Conservation (phyloP, 2,888 invertebrate genomes). For the Allophyes oxyacanthae region DNA sequence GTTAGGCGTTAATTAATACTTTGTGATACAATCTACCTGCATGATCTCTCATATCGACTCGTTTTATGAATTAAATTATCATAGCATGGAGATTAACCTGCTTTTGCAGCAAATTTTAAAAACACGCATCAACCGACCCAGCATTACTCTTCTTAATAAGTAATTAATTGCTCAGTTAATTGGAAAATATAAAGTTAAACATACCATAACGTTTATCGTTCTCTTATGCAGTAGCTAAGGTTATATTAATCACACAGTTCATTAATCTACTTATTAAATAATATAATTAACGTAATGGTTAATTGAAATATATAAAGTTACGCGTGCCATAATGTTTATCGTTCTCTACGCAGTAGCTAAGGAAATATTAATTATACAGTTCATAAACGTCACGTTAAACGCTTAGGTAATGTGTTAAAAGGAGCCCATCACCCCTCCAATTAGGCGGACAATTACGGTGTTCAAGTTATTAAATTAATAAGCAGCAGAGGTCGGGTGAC, state of each 20-base stretch:
- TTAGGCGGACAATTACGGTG: conserved; percentile 86
- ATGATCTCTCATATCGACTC: conserved; percentile 9
- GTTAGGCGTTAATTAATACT: conserved; percentile 81
- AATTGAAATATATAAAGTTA: conserved; percentile 3
- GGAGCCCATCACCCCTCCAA: conserved; percentile 86
- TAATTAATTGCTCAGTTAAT: background rate
- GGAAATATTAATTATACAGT: conserved; percentile 83
- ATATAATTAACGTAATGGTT: background rate
- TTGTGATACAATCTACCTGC: conserved; percentile 65
- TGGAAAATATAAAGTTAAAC: conserved; percentile 1
- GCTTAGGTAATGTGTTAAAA: conserved; percentile 85
- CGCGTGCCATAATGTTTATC: conserved; percentile 21
- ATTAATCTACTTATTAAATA: conserved; percentile 67
- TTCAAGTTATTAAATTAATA: conserved; percentile 89
- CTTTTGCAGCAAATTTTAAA: background rate
- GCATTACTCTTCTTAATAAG: background rate
- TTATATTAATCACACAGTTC: conserved; percentile 84
- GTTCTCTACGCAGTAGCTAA: conserved; percentile 43
- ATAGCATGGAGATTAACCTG: conserved; percentile 2
- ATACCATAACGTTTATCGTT: conserved; percentile 25
- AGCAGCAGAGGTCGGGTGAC: conserved; percentile 75
- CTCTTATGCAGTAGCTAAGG: conserved; percentile 49
- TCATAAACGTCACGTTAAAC: conserved; percentile 85
- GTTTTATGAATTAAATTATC: conserved; percentile 10
- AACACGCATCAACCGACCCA: background rate